Base-by-base conservation (phyloP, 2,797 vertebrate genomes). In the Chrosomus eos region DNA sequence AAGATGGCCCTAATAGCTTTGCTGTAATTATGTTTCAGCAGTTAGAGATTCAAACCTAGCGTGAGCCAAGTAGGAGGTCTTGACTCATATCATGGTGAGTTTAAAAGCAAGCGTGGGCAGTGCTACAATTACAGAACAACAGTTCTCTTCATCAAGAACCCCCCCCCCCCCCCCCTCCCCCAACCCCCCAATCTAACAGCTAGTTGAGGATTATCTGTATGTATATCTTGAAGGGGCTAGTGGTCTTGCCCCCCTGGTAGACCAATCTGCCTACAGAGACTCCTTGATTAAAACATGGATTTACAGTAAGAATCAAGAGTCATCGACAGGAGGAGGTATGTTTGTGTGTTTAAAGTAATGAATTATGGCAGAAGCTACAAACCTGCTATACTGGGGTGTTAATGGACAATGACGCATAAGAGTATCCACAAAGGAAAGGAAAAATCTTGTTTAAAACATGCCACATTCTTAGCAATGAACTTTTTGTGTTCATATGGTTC, bases 321-420 rank as follows among this genome's bases (percentile, higher is more conserved):
- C 60, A 80, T 73, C 71, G 60, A 76, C 81, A 83, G 45, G 43
- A 74, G 80, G 80, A 75, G 80, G 80, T 51, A 82, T 83, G 68
- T 87, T 85, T 83, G 33, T 76, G 81, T 80, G 70, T 84, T 87
- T 89, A n/a, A 75, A 55, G 13, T 73, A 76, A 88, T 88, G 13
- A 77, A 86, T 88, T 84, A 55, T 78, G 43, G 31, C 45, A n/a
- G 26, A n/a, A 81, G 0, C 23, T 67, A 40, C 28, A 48, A 45
- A 48, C 68, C 60, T 73, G 58, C 31, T 36, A 83, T 36, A 62
- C 23, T 40, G 18, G 67, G 60, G 31, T 13, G 58, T 73, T 53
- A 51, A 33, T 3, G 7, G 31, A n/a, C 73, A 38, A 18, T 75
- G 31, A 16, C 1, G 3, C 19, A 31, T 1, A 14, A 33, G 72